Conservation (phyloP, 2,797 vertebrate genomes). For the Rhadinocentrus ornatus region DNA sequence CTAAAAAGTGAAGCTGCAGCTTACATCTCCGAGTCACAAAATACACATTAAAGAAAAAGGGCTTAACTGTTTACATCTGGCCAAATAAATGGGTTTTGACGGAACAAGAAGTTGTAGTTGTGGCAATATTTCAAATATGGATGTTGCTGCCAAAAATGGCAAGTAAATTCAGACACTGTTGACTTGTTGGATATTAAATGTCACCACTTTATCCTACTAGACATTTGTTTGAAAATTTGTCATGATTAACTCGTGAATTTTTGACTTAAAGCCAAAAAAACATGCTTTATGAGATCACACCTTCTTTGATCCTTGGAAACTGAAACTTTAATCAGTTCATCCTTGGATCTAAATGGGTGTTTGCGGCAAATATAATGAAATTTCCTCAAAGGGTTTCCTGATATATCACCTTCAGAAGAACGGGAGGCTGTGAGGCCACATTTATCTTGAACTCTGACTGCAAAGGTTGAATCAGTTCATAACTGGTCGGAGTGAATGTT, state of each 20-base stretch:
- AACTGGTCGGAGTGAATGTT: background rate
- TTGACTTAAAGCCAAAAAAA: background rate
- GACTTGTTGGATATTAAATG: background rate
- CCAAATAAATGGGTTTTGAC: background rate
- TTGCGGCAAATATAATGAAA: background rate
- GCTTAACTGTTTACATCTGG: background rate
- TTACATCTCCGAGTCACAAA: background rate
- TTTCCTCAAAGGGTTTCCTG: background rate
- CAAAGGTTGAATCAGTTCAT: background rate
- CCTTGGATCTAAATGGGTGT: background rate
- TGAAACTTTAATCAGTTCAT: background rate
- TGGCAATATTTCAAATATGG: background rate
- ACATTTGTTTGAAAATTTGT: constrained; percentile 1
- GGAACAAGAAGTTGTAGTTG: background rate
- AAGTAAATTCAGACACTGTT: background rate
- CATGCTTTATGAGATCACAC: background rate
- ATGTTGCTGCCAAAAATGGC: background rate
- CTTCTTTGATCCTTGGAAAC: background rate
- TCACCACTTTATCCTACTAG: background rate
- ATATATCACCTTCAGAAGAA: background rate
- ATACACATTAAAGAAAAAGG: background rate
- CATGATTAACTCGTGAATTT: background rate
- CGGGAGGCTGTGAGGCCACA: background rate
- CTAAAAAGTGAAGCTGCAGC: background rate
- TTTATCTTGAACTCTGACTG: background rate